phyloP scores from a whole-genome alignment of 2,113 vertebrate species.

The Erpornis zantholeuca region DNA sequence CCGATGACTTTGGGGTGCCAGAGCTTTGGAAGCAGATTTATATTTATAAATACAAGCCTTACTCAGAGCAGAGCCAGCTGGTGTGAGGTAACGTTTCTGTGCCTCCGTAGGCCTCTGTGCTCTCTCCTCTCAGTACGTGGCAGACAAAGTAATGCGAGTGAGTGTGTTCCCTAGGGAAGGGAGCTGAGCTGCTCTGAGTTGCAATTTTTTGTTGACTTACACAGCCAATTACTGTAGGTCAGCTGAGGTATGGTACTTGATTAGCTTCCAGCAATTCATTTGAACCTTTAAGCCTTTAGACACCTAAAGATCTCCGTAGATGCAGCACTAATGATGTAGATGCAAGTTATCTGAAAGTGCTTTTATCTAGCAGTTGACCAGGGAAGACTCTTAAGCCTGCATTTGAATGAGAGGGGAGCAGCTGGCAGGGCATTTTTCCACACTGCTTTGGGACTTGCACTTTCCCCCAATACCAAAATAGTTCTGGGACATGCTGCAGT shows the following conservation, averaged over 20 bases:
- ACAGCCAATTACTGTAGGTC: background rate
- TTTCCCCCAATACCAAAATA: conserved; percentile 52
- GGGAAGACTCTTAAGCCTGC: background rate
- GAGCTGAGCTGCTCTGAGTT: background rate
- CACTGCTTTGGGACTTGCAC: conserved; percentile 42
- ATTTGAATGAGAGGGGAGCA: conserved; percentile 10
- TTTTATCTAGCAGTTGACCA: background rate
- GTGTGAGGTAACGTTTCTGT: background rate
- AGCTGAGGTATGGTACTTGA: background rate
- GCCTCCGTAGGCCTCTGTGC: background rate
- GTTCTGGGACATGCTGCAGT: conserved; percentile 37
- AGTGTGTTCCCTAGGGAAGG: background rate
- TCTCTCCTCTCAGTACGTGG: background rate
- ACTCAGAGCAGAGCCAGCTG: background rate
- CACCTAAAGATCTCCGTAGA: background rate
- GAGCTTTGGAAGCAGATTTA: background rate
- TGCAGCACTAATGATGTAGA: background rate
- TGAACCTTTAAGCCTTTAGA: background rate
- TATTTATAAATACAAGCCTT: background rate
- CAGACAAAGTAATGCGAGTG: background rate
- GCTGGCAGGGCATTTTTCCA: conserved; percentile 55
- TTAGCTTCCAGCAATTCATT: background rate
- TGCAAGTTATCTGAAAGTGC: background rate
- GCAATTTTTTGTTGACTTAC: background rate
- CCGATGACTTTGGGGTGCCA: background rate